Conservation (phyloP, 2,113 vertebrate species). For the Syngnathoides biaculeatus region DNA sequence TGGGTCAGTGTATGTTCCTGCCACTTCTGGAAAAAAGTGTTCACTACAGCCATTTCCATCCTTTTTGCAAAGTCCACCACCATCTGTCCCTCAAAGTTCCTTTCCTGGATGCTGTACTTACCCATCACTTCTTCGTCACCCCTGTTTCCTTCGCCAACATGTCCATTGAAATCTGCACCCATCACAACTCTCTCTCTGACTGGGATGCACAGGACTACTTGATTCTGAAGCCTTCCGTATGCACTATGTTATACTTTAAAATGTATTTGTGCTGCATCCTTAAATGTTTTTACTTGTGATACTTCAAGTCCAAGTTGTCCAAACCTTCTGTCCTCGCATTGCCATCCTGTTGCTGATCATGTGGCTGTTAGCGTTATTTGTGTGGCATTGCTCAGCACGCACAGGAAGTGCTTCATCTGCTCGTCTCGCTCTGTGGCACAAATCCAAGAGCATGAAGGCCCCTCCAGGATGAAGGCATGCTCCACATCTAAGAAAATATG, state of each 20-base stretch:
- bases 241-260: not conserved
- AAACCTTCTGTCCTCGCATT: not conserved
- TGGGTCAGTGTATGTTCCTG: too few relatives aligned
- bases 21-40: too few relatives aligned
- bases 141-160: too few relatives aligned
- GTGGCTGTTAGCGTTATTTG: slow-evolving; percentile 41
- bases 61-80: too few relatives aligned
- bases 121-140: too few relatives aligned
- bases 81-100: too few relatives aligned
- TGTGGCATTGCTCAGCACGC: slow-evolving; percentile 59
- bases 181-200: too few relatives aligned
- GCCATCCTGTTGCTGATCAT: not conserved
- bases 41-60: too few relatives aligned
- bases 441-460: slow-evolving; percentile 71
- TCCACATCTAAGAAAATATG: slow-evolving; percentile 64
- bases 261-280: not conserved
- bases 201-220: too few relatives aligned
- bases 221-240: not conserved
- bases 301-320: not conserved
- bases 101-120: too few relatives aligned
- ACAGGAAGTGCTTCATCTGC: slow-evolving; percentile 72
- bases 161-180: too few relatives aligned
- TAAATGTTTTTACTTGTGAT: not conserved
- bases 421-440: slow-evolving; percentile 69
- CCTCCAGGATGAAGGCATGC: slow-evolving; percentile 76